Conservation (phyloP, 37 sponge, comb jelly and placozoan genomes). For the Tethya wilhelma region DNA sequence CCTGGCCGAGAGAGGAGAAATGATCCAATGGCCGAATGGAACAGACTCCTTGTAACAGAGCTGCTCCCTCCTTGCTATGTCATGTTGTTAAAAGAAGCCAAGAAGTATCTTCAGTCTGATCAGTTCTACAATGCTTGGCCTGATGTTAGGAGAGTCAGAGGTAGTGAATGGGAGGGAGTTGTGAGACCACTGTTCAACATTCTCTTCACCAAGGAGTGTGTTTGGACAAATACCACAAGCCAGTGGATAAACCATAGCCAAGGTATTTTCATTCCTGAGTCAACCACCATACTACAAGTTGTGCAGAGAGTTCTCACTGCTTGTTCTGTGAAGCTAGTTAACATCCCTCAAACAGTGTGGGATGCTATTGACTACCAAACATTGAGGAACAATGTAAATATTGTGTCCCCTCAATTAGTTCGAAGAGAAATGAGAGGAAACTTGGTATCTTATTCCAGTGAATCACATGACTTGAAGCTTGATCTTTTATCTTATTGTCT, state of each 20-base stretch:
- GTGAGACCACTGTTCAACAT: slow-evolving; percentile 7
- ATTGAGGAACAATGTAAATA: background rate
- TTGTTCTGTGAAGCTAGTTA: slow-evolving; percentile 42
- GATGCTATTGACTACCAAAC: background rate
- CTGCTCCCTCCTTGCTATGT: slow-evolving; percentile 59
- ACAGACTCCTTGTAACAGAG: slow-evolving; percentile 45
- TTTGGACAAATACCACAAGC: slow-evolving; percentile 11
- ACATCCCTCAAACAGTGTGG: slow-evolving; percentile 17
- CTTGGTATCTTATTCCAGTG: slow-evolving; percentile 2
- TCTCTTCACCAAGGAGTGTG: slow-evolving; percentile 7
- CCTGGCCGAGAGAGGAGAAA: slow-evolving; percentile 45
- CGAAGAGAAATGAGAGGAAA: background rate
- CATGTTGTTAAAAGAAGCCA: slow-evolving; percentile 26
- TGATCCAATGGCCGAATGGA: slow-evolving; percentile 62
- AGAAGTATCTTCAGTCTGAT: background rate
- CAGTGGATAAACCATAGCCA: slow-evolving; percentile 19
- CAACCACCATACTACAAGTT: background rate
- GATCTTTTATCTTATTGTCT: slow-evolving; percentile 58
- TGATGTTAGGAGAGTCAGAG: slow-evolving; percentile 5
- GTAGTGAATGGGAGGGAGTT: slow-evolving; percentile 28
- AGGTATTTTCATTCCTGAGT: background rate
- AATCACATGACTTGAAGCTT: slow-evolving; percentile 15
- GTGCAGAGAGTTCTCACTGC: slow-evolving; percentile 4
- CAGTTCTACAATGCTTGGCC: slow-evolving; percentile 60
- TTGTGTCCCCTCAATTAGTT: slow-evolving; percentile 18